A percentile compares a stretch with the other conserved stretches of the same genome.
phyloP scores from a whole-genome alignment of 2,888 invertebrate genomes.

The Dasypolia templi region DNA sequence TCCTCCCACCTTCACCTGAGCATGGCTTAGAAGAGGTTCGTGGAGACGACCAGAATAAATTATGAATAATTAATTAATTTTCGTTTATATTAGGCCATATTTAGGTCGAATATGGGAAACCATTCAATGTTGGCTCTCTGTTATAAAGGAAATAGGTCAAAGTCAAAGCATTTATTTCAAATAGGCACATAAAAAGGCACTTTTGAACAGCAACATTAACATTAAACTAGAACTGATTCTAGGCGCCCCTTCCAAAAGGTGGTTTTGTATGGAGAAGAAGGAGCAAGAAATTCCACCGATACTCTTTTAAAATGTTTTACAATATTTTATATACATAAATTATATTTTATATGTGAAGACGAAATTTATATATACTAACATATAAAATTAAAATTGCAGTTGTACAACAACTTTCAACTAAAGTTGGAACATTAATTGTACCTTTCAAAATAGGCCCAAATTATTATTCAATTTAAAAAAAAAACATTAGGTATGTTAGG shows the following conservation, averaged over 20 bases:
- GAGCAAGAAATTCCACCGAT: too few relatives aligned
- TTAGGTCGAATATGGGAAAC: neutral
- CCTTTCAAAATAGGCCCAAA: neutral
- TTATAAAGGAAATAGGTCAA: neutral
- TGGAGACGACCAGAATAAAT: slow-evolving; percentile 35
- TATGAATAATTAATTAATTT: slow-evolving; percentile 35
- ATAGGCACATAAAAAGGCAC: too few relatives aligned
- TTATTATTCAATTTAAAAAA: neutral
- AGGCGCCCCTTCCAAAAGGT: too few relatives aligned
- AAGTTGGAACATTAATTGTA: neutral
- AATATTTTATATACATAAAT: too few relatives aligned
- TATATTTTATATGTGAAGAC: too few relatives aligned
- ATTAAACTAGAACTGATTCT: too few relatives aligned
- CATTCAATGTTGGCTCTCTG: neutral
- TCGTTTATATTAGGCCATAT: slow-evolving; percentile 23
- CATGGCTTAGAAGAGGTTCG: slow-evolving; percentile 16
- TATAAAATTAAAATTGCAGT: neutral
- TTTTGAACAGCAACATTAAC: too few relatives aligned
- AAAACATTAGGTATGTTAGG: neutral
- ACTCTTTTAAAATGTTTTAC: too few relatives aligned
- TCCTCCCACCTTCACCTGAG: slow-evolving; percentile 24
- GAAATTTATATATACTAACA: too few relatives aligned
- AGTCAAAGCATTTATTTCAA: too few relatives aligned
- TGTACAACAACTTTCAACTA: neutral
- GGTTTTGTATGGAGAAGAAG: too few relatives aligned